Conservation (phyloP, 2,888 invertebrate species). For the Stomorhina lunata region DNA sequence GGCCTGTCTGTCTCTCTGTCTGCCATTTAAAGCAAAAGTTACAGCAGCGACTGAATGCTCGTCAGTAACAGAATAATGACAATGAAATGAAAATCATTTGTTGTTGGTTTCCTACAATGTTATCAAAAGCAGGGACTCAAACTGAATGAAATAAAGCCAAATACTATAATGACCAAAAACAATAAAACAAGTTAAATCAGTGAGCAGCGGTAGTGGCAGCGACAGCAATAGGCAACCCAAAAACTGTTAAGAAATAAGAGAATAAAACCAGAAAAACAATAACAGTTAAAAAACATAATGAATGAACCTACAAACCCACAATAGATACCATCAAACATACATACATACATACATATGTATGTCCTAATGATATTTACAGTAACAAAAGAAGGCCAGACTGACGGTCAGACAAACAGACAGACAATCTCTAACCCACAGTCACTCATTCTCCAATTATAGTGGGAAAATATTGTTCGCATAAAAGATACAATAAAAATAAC, state of each 20-base stretch:
- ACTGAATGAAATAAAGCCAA: slow-evolving; percentile 6
- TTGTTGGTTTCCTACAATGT: not conserved
- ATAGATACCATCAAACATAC: not conserved
- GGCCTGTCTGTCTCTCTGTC: slow-evolving; percentile 31
- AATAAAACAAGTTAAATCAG: not conserved
- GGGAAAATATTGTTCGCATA: not conserved
- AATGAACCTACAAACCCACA: slow-evolving; percentile 34
- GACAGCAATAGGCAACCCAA: not conserved
- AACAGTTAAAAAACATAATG: not conserved
- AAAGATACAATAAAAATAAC: slow-evolving; percentile 39
- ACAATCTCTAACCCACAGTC: not conserved
- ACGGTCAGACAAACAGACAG: not conserved
- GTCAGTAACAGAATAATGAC: slow-evolving; percentile 1
- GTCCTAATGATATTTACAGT: too few relatives aligned
- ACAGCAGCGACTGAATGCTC: not conserved
- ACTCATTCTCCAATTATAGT: not conserved
- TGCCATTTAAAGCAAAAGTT: slow-evolving; percentile 7
- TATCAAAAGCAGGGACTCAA: slow-evolving; percentile 32
- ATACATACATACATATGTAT: too few relatives aligned
- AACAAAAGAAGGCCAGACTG: not conserved
- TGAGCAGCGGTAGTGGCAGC: not conserved
- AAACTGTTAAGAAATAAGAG: not conserved
- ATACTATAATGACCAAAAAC: slow-evolving; percentile 30
- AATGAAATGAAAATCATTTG: slow-evolving; percentile 31
- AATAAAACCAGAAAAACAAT: slow-evolving; percentile 5